Evolutionary conservation across 2,113 vertebrate genomes (phyloP).

Genomic region (Caranx melampygus): DNA sequence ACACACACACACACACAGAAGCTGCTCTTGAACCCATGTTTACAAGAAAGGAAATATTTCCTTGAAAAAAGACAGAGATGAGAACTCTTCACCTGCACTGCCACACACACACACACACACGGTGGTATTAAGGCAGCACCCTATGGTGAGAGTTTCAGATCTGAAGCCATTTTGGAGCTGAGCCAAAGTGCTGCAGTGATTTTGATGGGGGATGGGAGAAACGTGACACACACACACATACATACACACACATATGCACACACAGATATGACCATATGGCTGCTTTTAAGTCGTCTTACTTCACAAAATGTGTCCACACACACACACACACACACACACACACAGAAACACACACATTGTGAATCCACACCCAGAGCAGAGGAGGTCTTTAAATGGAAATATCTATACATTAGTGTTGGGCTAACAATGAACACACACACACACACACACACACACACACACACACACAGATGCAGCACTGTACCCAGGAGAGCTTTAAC

Average conservation of each 20-base stretch:
- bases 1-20: too few relatives aligned
- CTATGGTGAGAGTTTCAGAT: conserved; percentile 43
- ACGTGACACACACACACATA: conserved; percentile 55
- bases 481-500: conserved; percentile 47
- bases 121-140: too few relatives aligned
- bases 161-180: conserved; percentile 60
- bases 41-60: too few relatives aligned
- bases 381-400: conserved; percentile 18
- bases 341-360: neutral
- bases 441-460: conserved; percentile 1
- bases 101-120: too few relatives aligned
- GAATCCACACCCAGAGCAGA: neutral
- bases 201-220: conserved; percentile 43
- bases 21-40: too few relatives aligned
- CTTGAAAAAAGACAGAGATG: neutral
- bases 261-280: conserved; percentile 40
- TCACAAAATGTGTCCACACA: too few relatives aligned
- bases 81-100: neutral
- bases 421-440: neutral
- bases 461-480: conserved; percentile 19
- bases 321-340: too few relatives aligned
- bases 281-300: conserved; percentile 40
- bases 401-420: conserved; percentile 1
- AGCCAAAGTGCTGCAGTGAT: conserved; percentile 52
- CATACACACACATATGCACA: conserved; percentile 27